These are phyloP conservation scores for Bilobella aurantiaca DNA, from an alignment of 1,140 invertebrate genomes.

Conservation along the genomic window DNA sequence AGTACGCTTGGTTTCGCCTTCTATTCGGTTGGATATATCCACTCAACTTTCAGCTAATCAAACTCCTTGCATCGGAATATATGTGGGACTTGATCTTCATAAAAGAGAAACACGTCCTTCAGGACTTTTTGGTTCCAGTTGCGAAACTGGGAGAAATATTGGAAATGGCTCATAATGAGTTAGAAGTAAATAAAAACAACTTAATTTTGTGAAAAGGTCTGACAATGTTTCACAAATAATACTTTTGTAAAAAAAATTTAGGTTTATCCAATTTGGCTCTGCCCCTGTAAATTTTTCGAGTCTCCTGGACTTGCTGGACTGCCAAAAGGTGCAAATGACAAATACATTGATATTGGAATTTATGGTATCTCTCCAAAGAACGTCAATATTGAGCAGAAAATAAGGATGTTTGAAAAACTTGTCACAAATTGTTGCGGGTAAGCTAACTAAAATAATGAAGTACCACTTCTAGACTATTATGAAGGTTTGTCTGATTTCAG, in stretches of 20 bases:
- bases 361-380: conserved; percentile 7
- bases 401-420: neutral
- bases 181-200: neutral
- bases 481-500: conserved; percentile 35
- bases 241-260: neutral
- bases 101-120: neutral
- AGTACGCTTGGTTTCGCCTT: neutral
- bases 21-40: conserved; percentile 9
- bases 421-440: neutral
- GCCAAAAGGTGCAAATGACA: neutral
- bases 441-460: neutral
- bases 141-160: neutral
- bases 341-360: conserved; percentile 10
- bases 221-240: neutral
- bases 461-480: neutral
- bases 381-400: neutral
- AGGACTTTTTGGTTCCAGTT: conserved; percentile 13
- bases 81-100: neutral
- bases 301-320: conserved; percentile 47
- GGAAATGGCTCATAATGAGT: neutral
- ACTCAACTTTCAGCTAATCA: neutral
- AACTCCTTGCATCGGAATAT: neutral
- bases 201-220: neutral
- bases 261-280: conserved; percentile 67
- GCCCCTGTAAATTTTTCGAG: conserved; percentile 68